Evolutionary conservation across 64 coral and sea anemone species (phyloP).

Genomic region (Stichodactyla mertensii): DNA sequence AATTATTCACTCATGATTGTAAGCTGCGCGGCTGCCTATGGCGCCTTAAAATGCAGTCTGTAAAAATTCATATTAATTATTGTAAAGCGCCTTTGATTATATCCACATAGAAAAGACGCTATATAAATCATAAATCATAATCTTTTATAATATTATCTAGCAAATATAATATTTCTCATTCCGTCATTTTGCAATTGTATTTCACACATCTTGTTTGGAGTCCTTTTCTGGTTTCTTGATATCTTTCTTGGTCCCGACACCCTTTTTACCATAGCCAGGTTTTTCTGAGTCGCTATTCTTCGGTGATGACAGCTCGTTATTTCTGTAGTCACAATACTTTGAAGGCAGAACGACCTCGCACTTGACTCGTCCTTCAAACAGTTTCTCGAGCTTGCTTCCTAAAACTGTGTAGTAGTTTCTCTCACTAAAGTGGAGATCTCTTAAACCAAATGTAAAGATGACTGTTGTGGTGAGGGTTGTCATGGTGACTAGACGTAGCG

Average conservation of each 20-base stretch:
- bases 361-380: neutral
- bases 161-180: neutral
- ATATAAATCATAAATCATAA: too few relatives aligned
- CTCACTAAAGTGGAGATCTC: constrained; percentile 40
- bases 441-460: constrained; percentile 39
- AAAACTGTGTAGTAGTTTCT: constrained; percentile 43
- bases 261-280: neutral
- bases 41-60: too few relatives aligned
- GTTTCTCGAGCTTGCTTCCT: neutral
- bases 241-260: neutral
- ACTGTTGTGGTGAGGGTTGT: constrained; percentile 10
- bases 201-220: neutral
- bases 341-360: neutral
- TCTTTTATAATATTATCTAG: neutral
- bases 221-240: neutral
- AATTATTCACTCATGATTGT: too few relatives aligned
- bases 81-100: too few relatives aligned
- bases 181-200: neutral
- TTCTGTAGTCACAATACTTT: neutral
- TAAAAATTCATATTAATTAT: too few relatives aligned
- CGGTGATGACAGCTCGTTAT: neutral
- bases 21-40: too few relatives aligned
- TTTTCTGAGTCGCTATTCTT: neutral
- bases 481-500: constrained; percentile 53
- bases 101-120: too few relatives aligned